Evolutionary conservation across 2,113 vertebrate species (phyloP).

Genomic region (Clarias gariepinus): DNA sequence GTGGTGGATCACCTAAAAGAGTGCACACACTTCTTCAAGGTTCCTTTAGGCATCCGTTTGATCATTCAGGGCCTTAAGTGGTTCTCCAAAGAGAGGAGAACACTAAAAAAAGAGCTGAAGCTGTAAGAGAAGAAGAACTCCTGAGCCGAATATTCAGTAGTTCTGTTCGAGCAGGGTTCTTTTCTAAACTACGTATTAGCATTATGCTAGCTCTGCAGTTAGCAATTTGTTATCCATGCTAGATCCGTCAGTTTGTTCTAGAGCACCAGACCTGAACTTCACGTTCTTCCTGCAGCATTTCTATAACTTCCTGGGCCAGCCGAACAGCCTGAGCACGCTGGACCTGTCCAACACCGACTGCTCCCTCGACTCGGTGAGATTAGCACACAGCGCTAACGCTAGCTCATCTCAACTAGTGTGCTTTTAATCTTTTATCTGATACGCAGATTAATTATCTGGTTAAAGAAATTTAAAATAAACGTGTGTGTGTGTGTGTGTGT

Average conservation of each 20-base stretch:
- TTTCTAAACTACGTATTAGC: not conserved
- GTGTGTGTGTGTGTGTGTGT: not conserved
- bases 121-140: too few species aligned
- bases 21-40: not conserved
- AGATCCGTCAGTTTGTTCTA: not conserved
- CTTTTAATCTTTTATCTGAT: not conserved
- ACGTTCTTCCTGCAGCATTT: slow-evolving; percentile 69
- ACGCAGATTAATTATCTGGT: not conserved
- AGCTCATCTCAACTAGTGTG: not conserved
- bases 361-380: slow-evolving; percentile 81
- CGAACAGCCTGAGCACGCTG: slow-evolving; percentile 80
- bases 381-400: not conserved
- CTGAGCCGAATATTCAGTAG: not conserved
- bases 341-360: slow-evolving; percentile 87
- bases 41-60: not conserved
- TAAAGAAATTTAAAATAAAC: not conserved
- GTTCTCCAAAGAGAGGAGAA: not conserved
- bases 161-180: not conserved
- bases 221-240: not conserved
- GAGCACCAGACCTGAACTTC: not conserved
- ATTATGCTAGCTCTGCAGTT: not conserved
- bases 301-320: slow-evolving; percentile 84
- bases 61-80: not conserved
- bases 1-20: not conserved
- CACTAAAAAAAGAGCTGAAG: not conserved